Evolutionary conservation across 2,888 invertebrate species (phyloP).

Genomic region (Anorthoa munda): DNA sequence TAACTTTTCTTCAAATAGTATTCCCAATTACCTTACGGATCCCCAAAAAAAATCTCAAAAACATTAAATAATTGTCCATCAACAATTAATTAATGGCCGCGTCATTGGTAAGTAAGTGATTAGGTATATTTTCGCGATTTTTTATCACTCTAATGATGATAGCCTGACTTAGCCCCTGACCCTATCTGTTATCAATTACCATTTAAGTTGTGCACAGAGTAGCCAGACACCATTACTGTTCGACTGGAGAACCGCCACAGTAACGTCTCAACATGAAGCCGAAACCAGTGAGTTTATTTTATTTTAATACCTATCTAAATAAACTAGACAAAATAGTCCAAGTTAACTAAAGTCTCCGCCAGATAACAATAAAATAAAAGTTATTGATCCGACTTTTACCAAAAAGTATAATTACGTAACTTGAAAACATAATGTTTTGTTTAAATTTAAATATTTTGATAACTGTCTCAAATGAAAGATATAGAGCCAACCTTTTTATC

Average conservation of each 20-base stretch:
- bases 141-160: conserved; percentile 41
- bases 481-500: too few relatives aligned
- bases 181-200: conserved; percentile 60
- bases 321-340: too few relatives aligned
- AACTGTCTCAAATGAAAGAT: too few relatives aligned
- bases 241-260: conserved; percentile 25
- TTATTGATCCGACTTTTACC: too few relatives aligned
- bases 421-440: too few relatives aligned
- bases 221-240: conserved; percentile 36
- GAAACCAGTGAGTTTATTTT: conserved; percentile 64
- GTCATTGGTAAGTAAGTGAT: conserved; percentile 31
- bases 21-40: background rate
- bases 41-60: conserved; percentile 8
- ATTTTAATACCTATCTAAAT: background rate
- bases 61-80: conserved; percentile 7
- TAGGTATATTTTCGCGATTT: conserved; percentile 48
- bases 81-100: conserved; percentile 44
- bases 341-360: too few relatives aligned
- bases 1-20: background rate
- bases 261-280: conserved; percentile 61
- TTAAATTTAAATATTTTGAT: too few relatives aligned
- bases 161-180: conserved; percentile 51
- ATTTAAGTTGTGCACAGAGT: conserved; percentile 66
- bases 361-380: too few relatives aligned
- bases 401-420: too few relatives aligned